Evolutionary conservation across 2,888 invertebrate genomes (phyloP).

Genomic region (Caenorhabditis macrosperma): DNA sequence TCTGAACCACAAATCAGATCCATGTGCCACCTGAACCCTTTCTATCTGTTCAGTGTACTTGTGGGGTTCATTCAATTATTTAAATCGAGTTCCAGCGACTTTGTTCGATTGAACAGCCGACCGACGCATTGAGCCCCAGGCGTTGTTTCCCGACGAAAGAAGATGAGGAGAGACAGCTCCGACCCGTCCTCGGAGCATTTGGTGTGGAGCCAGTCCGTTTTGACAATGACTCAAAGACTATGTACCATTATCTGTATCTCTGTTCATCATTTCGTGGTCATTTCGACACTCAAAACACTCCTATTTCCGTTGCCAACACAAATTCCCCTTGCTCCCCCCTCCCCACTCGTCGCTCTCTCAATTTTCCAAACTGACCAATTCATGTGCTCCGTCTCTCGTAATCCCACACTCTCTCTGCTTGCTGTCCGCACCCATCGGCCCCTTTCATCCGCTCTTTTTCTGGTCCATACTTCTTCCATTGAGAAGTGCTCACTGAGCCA

Average conservation of each 20-base stretch:
- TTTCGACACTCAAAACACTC: not conserved
- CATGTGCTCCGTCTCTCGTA: constrained; percentile 19
- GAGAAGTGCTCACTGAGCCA: constrained; percentile 39
- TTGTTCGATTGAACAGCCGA: no score
- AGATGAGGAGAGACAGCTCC: no score
- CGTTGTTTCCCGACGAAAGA: no score
- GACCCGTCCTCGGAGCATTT: no score
- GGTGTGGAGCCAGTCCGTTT: not conserved
- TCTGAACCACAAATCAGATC: no score
- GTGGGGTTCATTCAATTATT: not conserved
- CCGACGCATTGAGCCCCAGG: no score
- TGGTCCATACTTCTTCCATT: constrained; percentile 42
- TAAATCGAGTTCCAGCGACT: no score
- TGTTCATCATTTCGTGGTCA: not conserved
- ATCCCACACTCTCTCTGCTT: constrained; percentile 25
- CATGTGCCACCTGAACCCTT: constrained; percentile 1
- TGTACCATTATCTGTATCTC: no score
- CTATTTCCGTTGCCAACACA: not conserved
- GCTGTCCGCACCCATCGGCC: constrained; percentile 24
- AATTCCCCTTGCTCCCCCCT: no score
- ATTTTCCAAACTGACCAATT: constrained; percentile 16
- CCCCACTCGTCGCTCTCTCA: constrained; percentile 6
- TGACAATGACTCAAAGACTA: no score
- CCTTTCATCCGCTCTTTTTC: constrained; percentile 23
- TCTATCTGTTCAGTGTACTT: not conserved